Evolutionary conservation across 35 echinoderm and acorn worm genomes (phyloP).

Genomic region (Lytechinus variegatus): DNA sequence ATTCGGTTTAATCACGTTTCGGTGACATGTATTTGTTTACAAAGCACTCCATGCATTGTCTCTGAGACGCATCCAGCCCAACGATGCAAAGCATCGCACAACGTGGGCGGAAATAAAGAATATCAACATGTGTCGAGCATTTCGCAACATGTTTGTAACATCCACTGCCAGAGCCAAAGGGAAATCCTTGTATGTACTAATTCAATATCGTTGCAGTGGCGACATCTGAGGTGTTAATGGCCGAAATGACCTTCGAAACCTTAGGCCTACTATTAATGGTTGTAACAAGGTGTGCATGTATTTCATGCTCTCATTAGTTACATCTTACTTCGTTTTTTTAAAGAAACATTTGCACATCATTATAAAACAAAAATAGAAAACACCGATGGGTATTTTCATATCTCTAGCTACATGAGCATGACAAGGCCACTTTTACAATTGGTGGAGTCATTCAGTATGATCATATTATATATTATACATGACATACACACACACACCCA

Average conservation of each 20-base stretch:
- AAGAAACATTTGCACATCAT: not conserved
- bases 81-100: no score
- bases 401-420: not conserved
- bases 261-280: not conserved
- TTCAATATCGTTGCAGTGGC: not conserved
- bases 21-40: conserved; percentile 1
- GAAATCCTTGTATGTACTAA: not conserved
- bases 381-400: not conserved
- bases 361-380: not conserved
- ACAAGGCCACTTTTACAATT: not conserved
- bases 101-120: not conserved
- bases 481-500: no score
- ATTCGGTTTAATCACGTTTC: conserved; percentile 25
- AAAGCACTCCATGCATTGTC: not conserved
- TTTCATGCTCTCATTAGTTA: not conserved
- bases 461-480: not conserved
- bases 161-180: not conserved
- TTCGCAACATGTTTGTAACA: not conserved
- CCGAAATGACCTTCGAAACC: not conserved
- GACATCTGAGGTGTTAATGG: not conserved
- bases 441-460: not conserved
- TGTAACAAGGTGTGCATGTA: not conserved
- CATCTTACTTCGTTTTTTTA: not conserved
- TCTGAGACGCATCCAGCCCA: not conserved
- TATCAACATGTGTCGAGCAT: not conserved